These are phyloP conservation scores for Microtus richardsoni DNA, from an alignment of 2,113 vertebrate genomes.

Conservation along the genomic window DNA sequence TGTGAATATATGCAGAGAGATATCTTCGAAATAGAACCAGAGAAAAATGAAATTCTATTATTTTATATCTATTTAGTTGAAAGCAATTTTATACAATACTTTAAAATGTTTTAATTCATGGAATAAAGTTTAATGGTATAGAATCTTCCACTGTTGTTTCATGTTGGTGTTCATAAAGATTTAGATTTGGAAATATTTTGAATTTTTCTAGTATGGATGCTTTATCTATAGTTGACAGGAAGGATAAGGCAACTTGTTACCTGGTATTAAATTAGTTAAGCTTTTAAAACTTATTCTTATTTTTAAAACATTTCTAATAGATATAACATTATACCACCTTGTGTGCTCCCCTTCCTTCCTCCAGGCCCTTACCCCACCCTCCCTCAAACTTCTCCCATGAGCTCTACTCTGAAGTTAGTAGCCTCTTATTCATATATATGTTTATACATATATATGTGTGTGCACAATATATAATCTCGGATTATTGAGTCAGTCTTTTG, in stretches of 20 bases:
- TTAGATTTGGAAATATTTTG: not conserved
- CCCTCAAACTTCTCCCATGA: not conserved
- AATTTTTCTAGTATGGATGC: not conserved
- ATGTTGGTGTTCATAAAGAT: not conserved
- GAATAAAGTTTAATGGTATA: not conserved
- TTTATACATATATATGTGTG: not conserved
- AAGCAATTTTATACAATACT: not conserved
- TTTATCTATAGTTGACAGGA: not conserved
- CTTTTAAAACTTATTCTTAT: not conserved
- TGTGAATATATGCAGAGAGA: not conserved
- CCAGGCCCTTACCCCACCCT: not conserved
- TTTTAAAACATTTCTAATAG: not conserved
- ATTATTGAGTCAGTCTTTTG: not conserved
- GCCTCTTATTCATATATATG: not conserved
- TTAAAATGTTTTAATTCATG: not conserved
- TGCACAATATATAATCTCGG: not conserved
- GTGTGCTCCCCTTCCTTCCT: not conserved
- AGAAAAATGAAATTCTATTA: not conserved
- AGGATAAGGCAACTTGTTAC: not conserved
- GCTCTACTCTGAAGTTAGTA: not conserved
- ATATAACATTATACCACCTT: not conserved
- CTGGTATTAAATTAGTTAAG: not conserved
- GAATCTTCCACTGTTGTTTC: not conserved
- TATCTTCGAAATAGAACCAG: not conserved
- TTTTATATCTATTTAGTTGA: not conserved